These are phyloP conservation scores for Vimba vimba DNA, from an alignment of 2,113 vertebrate species.

Conservation along the genomic window DNA sequence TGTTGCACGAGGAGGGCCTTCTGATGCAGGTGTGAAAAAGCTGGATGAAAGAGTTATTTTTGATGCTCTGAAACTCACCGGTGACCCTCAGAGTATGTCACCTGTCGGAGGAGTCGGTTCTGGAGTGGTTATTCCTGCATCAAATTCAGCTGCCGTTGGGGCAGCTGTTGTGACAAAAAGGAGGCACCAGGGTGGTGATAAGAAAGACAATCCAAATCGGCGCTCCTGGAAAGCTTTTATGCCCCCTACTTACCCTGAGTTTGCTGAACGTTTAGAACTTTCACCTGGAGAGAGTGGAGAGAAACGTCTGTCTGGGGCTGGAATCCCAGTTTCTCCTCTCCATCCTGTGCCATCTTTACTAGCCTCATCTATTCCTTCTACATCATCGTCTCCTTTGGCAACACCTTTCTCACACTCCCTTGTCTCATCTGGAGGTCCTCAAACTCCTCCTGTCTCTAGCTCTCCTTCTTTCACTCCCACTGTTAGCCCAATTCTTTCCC, in stretches of 20 bases:
- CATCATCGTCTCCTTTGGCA: conserved; percentile 67
- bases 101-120: conserved; percentile 65
- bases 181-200: conserved; percentile 81
- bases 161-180: conserved; percentile 84
- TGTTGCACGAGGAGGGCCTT: conserved; percentile 74
- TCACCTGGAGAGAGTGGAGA: conserved; percentile 78
- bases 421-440: conserved; percentile 65
- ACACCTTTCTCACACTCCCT: conserved; percentile 70
- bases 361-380: conserved; percentile 64
- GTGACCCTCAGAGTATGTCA: conserved; percentile 83
- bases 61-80: conserved; percentile 93
- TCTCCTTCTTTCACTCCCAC: conserved; percentile 68
- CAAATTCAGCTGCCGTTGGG: conserved; percentile 68
- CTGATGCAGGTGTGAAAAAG: conserved; percentile 78
- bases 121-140: conserved; percentile 66
- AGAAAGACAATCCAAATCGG: conserved; percentile 92
- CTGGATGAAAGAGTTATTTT: conserved; percentile 96
- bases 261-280: conserved; percentile 90
- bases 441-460: conserved; percentile 70
- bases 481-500: conserved; percentile 63
- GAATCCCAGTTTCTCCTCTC: conserved; percentile 71
- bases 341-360: conserved; percentile 62
- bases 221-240: conserved; percentile 98
- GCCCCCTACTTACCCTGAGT: conserved; percentile 93
- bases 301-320: conserved; percentile 80